Evolutionary conservation across 2,888 invertebrate genomes (phyloP).

Genomic region (Tenthredo scrophulariae): DNA sequence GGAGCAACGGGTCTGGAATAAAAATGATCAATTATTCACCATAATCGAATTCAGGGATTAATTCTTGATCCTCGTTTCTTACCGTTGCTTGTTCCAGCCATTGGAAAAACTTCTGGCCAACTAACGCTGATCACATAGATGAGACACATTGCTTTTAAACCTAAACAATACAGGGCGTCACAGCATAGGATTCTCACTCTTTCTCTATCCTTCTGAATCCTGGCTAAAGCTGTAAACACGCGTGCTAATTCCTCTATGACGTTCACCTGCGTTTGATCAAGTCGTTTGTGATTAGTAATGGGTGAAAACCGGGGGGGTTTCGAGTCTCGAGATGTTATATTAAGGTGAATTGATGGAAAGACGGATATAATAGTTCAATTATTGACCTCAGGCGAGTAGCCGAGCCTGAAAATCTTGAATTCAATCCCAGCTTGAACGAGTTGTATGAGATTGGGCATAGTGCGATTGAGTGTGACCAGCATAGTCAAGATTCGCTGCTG

Average conservation of each 20-base stretch:
- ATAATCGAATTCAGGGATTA: constrained; percentile 51
- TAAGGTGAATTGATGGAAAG: not conserved
- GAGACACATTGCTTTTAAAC: constrained; percentile 72
- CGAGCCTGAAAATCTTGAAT: constrained; percentile 66
- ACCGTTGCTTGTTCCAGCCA: constrained; percentile 66
- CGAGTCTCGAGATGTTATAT: not conserved
- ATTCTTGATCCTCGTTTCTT: constrained; percentile 58
- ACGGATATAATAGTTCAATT: not conserved
- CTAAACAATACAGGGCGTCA: constrained; percentile 77
- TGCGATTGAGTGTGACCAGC: constrained; percentile 72
- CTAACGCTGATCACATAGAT: constrained; percentile 76
- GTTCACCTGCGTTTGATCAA: constrained; percentile 59
- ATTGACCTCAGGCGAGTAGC: constrained; percentile 47
- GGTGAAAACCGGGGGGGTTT: not conserved
- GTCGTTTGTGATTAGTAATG: not conserved
- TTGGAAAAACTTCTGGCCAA: constrained; percentile 79
- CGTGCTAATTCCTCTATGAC: constrained; percentile 65
- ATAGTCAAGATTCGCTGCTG: constrained; percentile 77
- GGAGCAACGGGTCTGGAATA: constrained; percentile 74
- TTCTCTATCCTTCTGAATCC: constrained; percentile 76
- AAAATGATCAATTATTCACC: not conserved
- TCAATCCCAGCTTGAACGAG: constrained; percentile 67
- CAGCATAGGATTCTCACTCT: constrained; percentile 77
- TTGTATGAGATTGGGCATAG: constrained; percentile 63
- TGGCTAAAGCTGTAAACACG: constrained; percentile 66